Evolutionary conservation across 2,113 vertebrate species (phyloP).

Genomic region (Bolborhynchus lineola): DNA sequence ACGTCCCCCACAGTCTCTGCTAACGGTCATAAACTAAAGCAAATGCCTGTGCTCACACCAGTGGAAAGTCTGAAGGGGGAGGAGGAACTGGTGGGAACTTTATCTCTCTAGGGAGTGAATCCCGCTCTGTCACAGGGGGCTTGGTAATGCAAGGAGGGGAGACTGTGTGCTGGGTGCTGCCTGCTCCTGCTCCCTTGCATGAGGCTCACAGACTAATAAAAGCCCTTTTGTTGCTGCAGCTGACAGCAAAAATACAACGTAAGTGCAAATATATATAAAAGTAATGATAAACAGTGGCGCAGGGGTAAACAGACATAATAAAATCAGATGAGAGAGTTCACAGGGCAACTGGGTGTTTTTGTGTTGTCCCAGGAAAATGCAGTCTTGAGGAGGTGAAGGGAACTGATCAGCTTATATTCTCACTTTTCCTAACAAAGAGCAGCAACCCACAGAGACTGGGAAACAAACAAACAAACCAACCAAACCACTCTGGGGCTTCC

Average conservation of each 20-base stretch:
- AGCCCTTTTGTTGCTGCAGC: not conserved
- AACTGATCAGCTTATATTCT: not conserved
- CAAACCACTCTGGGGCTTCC: not conserved
- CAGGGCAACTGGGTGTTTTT: not conserved
- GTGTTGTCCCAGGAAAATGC: not conserved
- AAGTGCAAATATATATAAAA: not conserved
- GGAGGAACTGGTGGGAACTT: not conserved
- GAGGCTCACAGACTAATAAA: not conserved
- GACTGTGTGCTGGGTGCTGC: fast-evolving
- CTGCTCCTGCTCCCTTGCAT: not conserved
- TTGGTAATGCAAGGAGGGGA: not conserved
- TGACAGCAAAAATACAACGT: not conserved
- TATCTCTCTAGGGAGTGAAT: not conserved
- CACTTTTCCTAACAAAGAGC: not conserved
- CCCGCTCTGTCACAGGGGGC: fast-evolving
- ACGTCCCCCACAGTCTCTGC: not conserved
- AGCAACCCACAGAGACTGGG: not conserved
- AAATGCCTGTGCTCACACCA: not conserved
- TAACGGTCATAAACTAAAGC: not conserved
- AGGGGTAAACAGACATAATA: not conserved
- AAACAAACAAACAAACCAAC: not conserved
- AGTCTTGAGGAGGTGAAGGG: not conserved
- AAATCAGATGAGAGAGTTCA: not conserved
- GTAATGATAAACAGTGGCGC: not conserved
- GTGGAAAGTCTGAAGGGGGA: not conserved